A percentile compares a stretch with the other conserved stretches of the same genome.
Conservation (phyloP, 2,113 vertebrate genomes). For the Andinoacara biseriatus region DNA sequence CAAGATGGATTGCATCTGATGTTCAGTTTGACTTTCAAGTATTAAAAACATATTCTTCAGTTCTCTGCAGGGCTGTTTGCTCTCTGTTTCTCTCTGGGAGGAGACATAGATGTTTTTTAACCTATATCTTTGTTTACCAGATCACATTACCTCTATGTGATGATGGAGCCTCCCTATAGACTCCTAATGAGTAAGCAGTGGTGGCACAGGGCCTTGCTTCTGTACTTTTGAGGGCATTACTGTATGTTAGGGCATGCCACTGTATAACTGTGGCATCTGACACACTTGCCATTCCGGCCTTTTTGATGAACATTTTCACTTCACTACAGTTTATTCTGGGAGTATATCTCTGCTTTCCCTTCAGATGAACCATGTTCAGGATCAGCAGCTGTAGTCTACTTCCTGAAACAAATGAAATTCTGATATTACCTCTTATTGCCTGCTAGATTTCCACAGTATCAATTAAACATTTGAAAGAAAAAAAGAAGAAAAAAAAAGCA, state of each 20-base stretch:
- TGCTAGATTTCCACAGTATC: not conserved
- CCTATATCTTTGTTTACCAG: slow-evolving; percentile 64
- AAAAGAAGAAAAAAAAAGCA: not conserved
- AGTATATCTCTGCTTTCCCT: not conserved
- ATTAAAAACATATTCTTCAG: slow-evolving; percentile 4
- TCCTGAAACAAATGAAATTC: slow-evolving; percentile 1
- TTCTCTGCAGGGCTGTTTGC: not conserved
- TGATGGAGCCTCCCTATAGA: slow-evolving; percentile 46
- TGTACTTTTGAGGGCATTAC: slow-evolving; percentile 27
- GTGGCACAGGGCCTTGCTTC: slow-evolving; percentile 25
- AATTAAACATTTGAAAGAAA: not conserved
- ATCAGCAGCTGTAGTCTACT: not conserved
- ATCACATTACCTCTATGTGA: slow-evolving; percentile 69
- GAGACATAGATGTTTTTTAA: slow-evolving; percentile 16
- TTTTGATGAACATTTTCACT: slow-evolving; percentile 2
- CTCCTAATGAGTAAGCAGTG: slow-evolving; percentile 61
- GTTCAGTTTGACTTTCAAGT: slow-evolving; percentile 27
- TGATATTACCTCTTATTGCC: not conserved
- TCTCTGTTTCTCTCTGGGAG: not conserved
- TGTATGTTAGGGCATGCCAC: slow-evolving; percentile 20
- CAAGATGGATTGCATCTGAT: slow-evolving; percentile 37
- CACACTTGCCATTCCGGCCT: not conserved
- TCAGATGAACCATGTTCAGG: not conserved
- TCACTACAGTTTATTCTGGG: not conserved
- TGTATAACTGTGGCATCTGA: slow-evolving; percentile 28